Percentiles rank a stretch among this genome's conserved stretches.
These are phyloP conservation scores for Ammodytes marinus DNA, from an alignment of 2,113 vertebrate species.

Conservation along the genomic window DNA sequence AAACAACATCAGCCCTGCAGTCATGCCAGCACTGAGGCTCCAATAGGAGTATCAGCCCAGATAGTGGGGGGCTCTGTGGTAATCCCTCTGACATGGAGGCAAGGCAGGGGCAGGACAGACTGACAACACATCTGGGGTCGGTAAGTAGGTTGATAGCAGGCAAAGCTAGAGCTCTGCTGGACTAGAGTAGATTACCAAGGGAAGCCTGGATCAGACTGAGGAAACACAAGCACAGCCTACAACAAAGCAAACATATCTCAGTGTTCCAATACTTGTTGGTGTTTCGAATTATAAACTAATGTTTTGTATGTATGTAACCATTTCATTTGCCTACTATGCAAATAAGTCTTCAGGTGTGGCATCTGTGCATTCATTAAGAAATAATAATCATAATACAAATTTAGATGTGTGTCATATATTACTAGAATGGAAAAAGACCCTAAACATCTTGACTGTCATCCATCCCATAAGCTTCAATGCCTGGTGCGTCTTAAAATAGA, in stretches of 20 bases:
- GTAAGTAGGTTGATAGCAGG: constrained; percentile 76
- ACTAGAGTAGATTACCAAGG: constrained; percentile 74
- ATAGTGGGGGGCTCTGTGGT: constrained; percentile 53
- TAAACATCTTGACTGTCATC: constrained; percentile 27
- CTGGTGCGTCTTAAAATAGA: constrained; percentile 32
- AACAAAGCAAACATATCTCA: constrained; percentile 19
- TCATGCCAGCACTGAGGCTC: constrained; percentile 30
- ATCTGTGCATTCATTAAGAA: constrained; percentile 38
- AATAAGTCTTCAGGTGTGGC: constrained; percentile 18
- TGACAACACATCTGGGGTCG: constrained; percentile 76
- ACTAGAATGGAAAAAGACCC: background rate
- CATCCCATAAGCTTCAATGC: constrained; percentile 36
- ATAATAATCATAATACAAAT: constrained; percentile 50
- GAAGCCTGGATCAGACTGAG: constrained; percentile 60
- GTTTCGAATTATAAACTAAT: constrained; percentile 11
- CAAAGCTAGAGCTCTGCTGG: constrained; percentile 63
- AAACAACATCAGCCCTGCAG: constrained; percentile 20
- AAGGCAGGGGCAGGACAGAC: constrained; percentile 65
- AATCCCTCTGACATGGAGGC: constrained; percentile 76
- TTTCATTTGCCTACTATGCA: constrained; percentile 8
- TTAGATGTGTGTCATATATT: constrained; percentile 21
- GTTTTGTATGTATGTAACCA: constrained; percentile 4
- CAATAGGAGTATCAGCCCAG: constrained; percentile 40
- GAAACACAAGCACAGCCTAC: constrained; percentile 32
- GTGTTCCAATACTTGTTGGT: constrained; percentile 49